Evolutionary conservation across 2,797 vertebrate species (phyloP).

Genomic region (Prionace glauca): DNA sequence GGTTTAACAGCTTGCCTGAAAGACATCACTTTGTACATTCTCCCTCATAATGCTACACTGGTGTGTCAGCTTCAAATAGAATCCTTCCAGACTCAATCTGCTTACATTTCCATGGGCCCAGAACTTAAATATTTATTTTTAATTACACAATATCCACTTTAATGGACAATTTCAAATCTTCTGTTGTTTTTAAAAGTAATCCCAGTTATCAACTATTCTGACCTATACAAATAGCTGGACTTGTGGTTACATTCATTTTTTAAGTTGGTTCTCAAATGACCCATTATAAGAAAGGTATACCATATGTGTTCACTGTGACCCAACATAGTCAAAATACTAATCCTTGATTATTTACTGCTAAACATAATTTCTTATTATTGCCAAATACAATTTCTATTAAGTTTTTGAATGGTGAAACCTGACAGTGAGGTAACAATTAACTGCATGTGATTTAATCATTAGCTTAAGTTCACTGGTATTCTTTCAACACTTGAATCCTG

Average conservation of each 20-base stretch:
- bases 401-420: neutral
- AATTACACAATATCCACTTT: neutral
- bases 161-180: neutral
- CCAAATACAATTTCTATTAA: neutral
- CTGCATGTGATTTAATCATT: neutral
- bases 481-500: conserved; percentile 39
- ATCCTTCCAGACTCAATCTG: neutral
- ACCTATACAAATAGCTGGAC: neutral
- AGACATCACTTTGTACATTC: neutral
- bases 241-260: neutral
- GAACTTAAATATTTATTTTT: neutral
- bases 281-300: neutral
- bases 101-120: neutral
- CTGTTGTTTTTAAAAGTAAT: neutral
- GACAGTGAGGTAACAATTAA: neutral
- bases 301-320: neutral
- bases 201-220: neutral
- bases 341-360: neutral
- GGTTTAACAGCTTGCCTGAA: neutral
- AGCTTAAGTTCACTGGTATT: conserved; percentile 36
- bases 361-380: neutral
- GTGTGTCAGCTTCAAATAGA: neutral
- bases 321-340: neutral
- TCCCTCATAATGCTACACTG: neutral
- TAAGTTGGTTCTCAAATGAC: neutral